Evolutionary conservation across 2,113 vertebrate genomes (phyloP).

Genomic region (Geococcyx californianus): DNA sequence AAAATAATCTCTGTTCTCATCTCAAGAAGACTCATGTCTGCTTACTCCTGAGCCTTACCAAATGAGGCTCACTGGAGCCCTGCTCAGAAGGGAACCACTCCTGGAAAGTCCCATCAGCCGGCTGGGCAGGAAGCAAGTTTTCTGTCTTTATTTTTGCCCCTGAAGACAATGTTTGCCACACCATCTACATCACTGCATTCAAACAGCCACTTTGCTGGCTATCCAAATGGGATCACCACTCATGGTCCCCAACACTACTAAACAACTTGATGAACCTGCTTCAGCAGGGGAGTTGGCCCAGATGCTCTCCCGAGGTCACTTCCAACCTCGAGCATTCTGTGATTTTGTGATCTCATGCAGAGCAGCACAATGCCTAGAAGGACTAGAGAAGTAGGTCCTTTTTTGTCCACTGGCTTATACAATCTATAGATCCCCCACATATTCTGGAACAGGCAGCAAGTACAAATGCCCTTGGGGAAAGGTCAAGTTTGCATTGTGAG

Average conservation of each 20-base stretch:
- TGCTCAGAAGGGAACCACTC: neutral
- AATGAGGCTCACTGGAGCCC: neutral
- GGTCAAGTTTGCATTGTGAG: neutral
- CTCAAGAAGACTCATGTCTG: neutral
- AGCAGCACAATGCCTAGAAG: neutral
- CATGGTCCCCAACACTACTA: neutral
- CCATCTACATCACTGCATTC: neutral
- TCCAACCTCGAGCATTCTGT: no score
- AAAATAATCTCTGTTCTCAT: neutral
- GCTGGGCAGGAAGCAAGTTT: neutral
- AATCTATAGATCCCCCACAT: neutral
- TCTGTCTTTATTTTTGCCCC: neutral
- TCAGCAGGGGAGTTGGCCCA: no score
- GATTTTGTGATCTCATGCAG: neutral
- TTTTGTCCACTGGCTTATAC: neutral
- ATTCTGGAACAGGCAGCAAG: neutral
- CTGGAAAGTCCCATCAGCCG: neutral
- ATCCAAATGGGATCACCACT: neutral
- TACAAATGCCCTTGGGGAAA: neutral
- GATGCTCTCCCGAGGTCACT: no score
- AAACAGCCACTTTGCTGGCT: neutral
- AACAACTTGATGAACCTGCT: neutral
- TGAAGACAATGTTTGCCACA: neutral
- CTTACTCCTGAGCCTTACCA: accelerated
- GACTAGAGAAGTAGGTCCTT: neutral